Evolutionary conservation across 2,888 invertebrate species (phyloP), one percentile per base, ranked within the genome.

Genomic region (Pterostichus niger): DNA sequence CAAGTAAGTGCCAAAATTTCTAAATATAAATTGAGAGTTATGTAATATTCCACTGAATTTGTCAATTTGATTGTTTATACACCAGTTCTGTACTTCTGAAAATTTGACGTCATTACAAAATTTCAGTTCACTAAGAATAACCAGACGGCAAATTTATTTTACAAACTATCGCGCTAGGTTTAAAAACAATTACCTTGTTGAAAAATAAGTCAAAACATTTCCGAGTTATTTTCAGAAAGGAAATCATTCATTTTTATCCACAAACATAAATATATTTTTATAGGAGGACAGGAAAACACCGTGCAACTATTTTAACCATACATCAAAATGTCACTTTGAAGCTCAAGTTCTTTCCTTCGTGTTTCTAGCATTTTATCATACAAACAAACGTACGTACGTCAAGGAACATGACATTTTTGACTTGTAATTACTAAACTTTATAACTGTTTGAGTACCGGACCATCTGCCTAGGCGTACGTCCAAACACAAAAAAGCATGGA

Each of bases 381-480:
- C 35, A 52, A 64, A 80, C 49, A 46, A 64, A 79, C 61, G 31
- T 31, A 78, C 49, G 40, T 49, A 52, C 64, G 64, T 61, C 64
- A 33, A 35, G 33, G 33, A 68, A 80, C 80, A 80, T 61, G 80
- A 80, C 64, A 68, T 80, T 80, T 64, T 68, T 80, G 80, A 80
- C 80, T 80, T 35, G 80, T 68, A 80, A 80, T 80, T 68, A 80
- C 64, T 52, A 80, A 80, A 80, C 52, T 68, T 68, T 44, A 61
- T 64, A 80, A 71, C 24, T 44, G 40, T 44, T 44, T 0, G 6
- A 40, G 7, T 44, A 71, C 40, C 15, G 15, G 17, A 6, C 44
- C n/a, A 6, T 64, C 6, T 7, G 40, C 9, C 9, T 5, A 40
- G 40, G 40, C 40, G 40, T 40, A 40, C 40, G 40, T 40, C 64